Base-by-base conservation (phyloP, 2,113 vertebrate genomes). In the Bambusicola thoracicus region DNA sequence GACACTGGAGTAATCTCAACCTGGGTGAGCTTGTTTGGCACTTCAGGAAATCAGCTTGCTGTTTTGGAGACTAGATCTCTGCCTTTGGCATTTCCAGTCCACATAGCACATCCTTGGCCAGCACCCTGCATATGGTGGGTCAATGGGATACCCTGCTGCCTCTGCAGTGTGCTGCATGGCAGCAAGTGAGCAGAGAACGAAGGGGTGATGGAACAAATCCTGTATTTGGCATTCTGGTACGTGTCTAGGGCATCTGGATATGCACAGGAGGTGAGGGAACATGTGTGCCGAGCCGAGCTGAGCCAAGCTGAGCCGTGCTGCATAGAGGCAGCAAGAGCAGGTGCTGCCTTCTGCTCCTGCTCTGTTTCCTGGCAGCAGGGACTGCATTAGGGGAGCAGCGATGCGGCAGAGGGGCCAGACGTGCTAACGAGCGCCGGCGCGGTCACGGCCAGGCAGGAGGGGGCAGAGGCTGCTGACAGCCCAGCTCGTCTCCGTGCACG, bases 341-440 rank as follows among this genome's bases (percentile, higher is more conserved):
- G 62, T 73, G 83, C 79, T 89, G 75, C 56, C 65, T 74, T 81
- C 69, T 21, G 3, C 75, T 96, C 18, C 0, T 0, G 91, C 89
- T 92, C 63, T 73, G 85, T 92, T 89, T 72, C 59, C 85, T 85
- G 90, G 87, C 92, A 75, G 4, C 8, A 59, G 72, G 81, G 87
- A 77, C 51, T 80, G 21, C 87, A 83, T 93, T 93, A 94, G 38
- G 58, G 79, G 30, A 89, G 94, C 44, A 14, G 81, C 2, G 70
- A 94, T 90, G 75, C 94, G 87, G 92, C 87, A 94, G 93, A 90
- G 8, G 1, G 89, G 74, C 92, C 95, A 96, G 95, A 96, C 92
- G 62, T 5, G 7, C 85, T 97, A 94, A 96, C 95, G 93, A 95
- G 89, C 0, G 9, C 84, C 1, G 0, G 29, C 14, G 4, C 15